Base-by-base conservation (phyloP, 2,888 invertebrate species). In the Lithophane leautieri region DNA sequence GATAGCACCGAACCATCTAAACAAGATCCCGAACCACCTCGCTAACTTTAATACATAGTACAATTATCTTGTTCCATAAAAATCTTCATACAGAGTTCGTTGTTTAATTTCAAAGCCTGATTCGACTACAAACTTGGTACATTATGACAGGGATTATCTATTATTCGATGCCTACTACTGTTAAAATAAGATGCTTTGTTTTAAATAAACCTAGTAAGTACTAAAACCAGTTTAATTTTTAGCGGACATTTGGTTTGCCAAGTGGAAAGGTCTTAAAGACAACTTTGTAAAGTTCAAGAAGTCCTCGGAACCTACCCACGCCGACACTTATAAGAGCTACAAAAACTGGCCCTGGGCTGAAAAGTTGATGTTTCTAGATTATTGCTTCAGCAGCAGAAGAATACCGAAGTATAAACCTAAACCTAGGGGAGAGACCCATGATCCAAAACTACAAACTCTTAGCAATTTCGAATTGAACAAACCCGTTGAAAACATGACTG, bases 81-180 rank as follows among this genome's bases (percentile, higher is more conserved):
- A 47, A 28, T 34, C 34, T 34, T 34, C 34, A 6, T 34, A 12
- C 22, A 47, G 25, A 25, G 8, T 34, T 25, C 22, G 25, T 47
- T 56, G 54, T 63, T 75, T 75, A 8, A 75, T 75, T 75, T 75
- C 9, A 63, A 47, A 75, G 2, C 25, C 34, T 34, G 34, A 34
- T 34, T 34, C 34, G 34, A 34, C 34, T 6, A 4, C 34, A 34
- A 6, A 19, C 44, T 25, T 65, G 34, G 34, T 6, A 34, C 25
- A 12, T 19, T 44, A 25, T 65, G 44, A 42, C 16, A 62, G 40
- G 16, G 12, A 14, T 1, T 22, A 8, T 40, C 7, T 40, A 8
- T n/a, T 34, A 7, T 22, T 40, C 22, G 25, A 56, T 56, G 14
- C 25, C 54, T 11, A n/a, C n/a, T n/a, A n/a, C 56, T 56, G 6